A percentile compares a stretch with the other conserved stretches of the same genome.
Conservation (phyloP, 2,113 vertebrate genomes). For the Accipiter virgatus region DNA sequence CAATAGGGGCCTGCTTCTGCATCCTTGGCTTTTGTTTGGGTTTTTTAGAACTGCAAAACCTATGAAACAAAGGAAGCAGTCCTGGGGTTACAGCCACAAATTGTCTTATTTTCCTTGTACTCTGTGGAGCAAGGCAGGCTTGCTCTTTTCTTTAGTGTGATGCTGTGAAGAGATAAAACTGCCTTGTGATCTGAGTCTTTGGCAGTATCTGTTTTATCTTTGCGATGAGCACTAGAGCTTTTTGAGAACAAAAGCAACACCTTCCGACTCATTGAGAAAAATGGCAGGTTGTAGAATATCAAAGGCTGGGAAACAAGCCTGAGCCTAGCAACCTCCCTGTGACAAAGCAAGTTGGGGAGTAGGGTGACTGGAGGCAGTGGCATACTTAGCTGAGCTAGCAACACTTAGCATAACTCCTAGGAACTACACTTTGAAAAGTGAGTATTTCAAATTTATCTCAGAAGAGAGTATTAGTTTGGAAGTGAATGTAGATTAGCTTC, state of each 20-base stretch:
- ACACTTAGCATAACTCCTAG: background rate
- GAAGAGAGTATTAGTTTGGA: background rate
- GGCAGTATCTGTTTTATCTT: background rate
- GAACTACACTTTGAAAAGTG: background rate
- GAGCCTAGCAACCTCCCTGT: background rate
- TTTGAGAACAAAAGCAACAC: constrained; percentile 10
- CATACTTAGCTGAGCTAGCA: background rate
- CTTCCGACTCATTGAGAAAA: background rate
- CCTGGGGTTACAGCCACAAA: background rate
- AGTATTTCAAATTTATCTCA: background rate
- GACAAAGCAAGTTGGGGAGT: background rate
- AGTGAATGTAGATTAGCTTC: background rate
- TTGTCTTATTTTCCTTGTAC: background rate
- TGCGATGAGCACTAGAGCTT: background rate
- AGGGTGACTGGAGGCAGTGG: background rate
- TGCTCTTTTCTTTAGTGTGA: background rate
- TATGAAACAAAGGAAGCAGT: constrained; percentile 18
- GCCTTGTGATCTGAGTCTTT: background rate
- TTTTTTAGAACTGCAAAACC: background rate
- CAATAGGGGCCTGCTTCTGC: background rate
- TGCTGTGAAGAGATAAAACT: constrained; percentile 41
- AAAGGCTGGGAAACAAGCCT: background rate
- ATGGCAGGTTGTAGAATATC: background rate
- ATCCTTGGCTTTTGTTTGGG: background rate
- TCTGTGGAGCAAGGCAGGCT: background rate